Evolutionary conservation across 2,113 vertebrate species (phyloP).

Genomic region (Crotalus tigris): DNA sequence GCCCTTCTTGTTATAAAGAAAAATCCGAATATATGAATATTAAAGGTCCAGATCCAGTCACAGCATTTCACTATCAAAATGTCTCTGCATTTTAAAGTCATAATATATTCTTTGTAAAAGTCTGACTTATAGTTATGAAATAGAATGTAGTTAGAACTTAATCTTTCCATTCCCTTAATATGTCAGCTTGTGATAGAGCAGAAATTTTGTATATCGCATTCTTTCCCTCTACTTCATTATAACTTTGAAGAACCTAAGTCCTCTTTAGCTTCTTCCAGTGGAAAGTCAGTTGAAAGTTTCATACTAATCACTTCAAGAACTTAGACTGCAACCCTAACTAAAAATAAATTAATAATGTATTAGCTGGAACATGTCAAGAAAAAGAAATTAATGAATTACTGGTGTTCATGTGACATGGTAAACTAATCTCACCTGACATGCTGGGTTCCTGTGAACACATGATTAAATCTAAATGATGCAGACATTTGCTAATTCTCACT

Average conservation of each 20-base stretch:
- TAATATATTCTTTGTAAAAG: neutral
- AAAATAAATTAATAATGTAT: neutral
- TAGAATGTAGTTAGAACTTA: neutral
- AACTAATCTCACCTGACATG: neutral
- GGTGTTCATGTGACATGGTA: neutral
- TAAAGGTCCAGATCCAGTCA: neutral
- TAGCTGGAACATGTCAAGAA: neutral
- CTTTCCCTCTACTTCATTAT: neutral
- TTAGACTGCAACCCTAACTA: neutral
- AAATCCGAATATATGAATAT: conserved; percentile 4
- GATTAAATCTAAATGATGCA: neutral
- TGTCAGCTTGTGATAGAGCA: conserved; percentile 2
- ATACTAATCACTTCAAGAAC: neutral
- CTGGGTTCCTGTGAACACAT: neutral
- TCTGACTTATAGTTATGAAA: neutral
- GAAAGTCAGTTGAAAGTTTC: neutral
- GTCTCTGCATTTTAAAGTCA: neutral
- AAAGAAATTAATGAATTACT: neutral
- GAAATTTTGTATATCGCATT: neutral
- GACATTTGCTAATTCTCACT: neutral
- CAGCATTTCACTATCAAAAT: neutral
- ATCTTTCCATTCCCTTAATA: neutral
- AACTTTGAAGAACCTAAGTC: conserved; percentile 9
- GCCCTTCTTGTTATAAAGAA: neutral
- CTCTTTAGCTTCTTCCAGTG: neutral